Conservation (phyloP, 2,797 vertebrate genomes). For the Onychomys leucogaster region DNA sequence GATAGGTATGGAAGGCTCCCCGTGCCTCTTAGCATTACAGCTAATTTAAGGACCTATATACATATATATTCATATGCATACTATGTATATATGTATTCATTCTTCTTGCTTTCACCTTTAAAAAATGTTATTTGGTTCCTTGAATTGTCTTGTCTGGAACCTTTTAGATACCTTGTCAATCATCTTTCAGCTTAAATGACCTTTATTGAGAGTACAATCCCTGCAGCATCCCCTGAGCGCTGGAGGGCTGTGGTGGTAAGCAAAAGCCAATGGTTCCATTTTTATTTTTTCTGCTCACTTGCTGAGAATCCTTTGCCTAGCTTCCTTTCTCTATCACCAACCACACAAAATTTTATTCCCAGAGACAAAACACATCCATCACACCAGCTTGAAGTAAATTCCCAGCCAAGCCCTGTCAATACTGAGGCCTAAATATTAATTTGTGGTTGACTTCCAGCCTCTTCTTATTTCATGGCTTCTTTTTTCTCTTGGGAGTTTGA, state of each 20-base stretch:
- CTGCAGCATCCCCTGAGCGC: not conserved
- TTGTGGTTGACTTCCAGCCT: not conserved
- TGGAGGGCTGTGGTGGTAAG: not conserved
- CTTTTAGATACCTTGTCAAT: constrained; percentile 2
- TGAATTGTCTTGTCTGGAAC: not conserved
- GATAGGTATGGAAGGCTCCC: not conserved
- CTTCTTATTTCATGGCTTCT: constrained; percentile 30
- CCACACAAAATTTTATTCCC: not conserved
- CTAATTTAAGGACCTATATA: not conserved
- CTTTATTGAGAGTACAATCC: constrained; percentile 23
- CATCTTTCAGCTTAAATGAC: not conserved
- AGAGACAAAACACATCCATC: constrained; percentile 7
- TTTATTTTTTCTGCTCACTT: not conserved
- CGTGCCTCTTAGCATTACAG: not conserved
- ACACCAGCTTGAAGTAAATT: not conserved
- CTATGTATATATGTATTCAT: not conserved
- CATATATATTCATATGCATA: not conserved
- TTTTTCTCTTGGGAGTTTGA: constrained; percentile 10
- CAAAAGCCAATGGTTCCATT: not conserved
- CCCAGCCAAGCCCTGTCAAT: not conserved
- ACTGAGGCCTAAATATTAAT: constrained; percentile 56
- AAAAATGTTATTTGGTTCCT: not conserved
- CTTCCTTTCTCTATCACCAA: not conserved
- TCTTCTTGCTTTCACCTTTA: not conserved
- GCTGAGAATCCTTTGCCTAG: not conserved